phyloP scores from a whole-genome alignment of 1,140 invertebrate species.

The Drosophila rufa region DNA sequence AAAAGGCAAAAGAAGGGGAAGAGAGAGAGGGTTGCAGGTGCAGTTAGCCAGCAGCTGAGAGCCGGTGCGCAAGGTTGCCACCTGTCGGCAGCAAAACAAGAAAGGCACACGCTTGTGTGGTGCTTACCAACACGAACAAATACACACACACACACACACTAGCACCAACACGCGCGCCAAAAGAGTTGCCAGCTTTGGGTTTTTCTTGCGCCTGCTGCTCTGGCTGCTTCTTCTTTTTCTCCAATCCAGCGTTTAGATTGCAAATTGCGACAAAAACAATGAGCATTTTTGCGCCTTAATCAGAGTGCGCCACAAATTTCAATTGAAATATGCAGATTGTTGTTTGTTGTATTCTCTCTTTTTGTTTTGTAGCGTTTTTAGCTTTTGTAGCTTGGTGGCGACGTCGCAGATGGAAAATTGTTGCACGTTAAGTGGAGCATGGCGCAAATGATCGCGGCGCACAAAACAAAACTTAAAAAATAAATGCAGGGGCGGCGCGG shows the following conservation, averaged over 20 bases:
- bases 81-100: slow-evolving; percentile 40
- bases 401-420: slow-evolving; percentile 56
- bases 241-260: slow-evolving; percentile 27
- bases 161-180: slow-evolving; percentile 11
- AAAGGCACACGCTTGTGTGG: too few relatives aligned
- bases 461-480: slow-evolving; percentile 61
- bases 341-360: slow-evolving; percentile 7
- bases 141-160: slow-evolving; percentile 9
- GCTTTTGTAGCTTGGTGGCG: slow-evolving; percentile 30
- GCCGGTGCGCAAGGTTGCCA: slow-evolving; percentile 60
- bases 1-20: too few relatives aligned
- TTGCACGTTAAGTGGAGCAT: slow-evolving; percentile 80
- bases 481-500: slow-evolving; percentile 42
- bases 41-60: slow-evolving; percentile 38
- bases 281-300: slow-evolving; percentile 59
- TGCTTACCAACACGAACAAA: slow-evolving; percentile 1
- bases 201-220: slow-evolving; percentile 4
- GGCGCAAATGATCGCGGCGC: slow-evolving; percentile 53
- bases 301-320: slow-evolving; percentile 77
- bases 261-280: slow-evolving; percentile 48
- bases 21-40: slow-evolving; percentile 26
- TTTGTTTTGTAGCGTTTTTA: slow-evolving; percentile 8
- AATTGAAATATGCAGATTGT: slow-evolving; percentile 71
- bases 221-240: not conserved
- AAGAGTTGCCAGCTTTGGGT: slow-evolving; percentile 29